Conservation (phyloP, 2,113 vertebrate species). For the Furnarius figulus region DNA sequence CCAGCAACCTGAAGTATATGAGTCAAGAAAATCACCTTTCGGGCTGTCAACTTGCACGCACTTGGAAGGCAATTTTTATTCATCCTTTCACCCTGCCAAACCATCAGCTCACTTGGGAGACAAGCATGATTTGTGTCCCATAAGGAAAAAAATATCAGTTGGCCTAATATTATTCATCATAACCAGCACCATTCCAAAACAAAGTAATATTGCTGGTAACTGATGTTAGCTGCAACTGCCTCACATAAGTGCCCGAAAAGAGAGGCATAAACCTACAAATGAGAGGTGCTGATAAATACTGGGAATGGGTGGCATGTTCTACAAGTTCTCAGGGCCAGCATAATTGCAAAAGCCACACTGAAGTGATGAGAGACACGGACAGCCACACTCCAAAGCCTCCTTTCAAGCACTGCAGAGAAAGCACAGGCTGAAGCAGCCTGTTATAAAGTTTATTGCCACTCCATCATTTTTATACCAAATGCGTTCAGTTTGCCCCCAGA, state of each 20-base stretch:
- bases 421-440: not conserved
- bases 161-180: not conserved
- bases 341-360: not conserved
- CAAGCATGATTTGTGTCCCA: not conserved
- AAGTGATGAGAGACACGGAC: not conserved
- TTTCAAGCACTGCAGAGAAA: not conserved
- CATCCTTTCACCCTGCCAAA: slow-evolving; percentile 28
- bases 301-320: not conserved
- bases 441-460: slow-evolving; percentile 28
- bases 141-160: not conserved
- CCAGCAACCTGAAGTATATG: not conserved
- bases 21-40: slow-evolving; percentile 54
- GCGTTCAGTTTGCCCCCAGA: not conserved
- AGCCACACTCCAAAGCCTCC: not conserved
- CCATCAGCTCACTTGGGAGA: slow-evolving; percentile 10
- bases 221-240: not conserved
- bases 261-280: not conserved
- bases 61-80: slow-evolving; percentile 51
- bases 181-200: not conserved
- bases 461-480: slow-evolving; percentile 21
- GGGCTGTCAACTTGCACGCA: not conserved
- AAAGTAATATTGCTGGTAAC: not conserved
- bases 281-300: not conserved
- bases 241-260: not conserved
- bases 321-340: not conserved